Percentiles rank a stretch among this genome's conserved stretches.
phyloP scores from a whole-genome alignment of 2,797 vertebrate species.

The Pelochelys cantorii region DNA sequence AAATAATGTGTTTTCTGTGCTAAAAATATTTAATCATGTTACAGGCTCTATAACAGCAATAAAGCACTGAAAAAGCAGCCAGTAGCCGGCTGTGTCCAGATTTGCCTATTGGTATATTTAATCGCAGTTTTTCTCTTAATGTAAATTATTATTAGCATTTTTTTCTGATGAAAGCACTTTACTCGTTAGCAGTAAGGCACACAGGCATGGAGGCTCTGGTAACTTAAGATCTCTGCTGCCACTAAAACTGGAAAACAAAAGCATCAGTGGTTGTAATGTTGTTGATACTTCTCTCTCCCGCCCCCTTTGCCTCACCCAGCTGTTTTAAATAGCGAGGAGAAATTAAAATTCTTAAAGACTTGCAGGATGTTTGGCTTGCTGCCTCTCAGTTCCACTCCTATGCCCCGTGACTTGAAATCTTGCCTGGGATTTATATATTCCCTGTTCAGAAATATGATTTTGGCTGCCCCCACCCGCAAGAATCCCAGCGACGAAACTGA shows the following conservation, averaged over 20 bases:
- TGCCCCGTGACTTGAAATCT: slow-evolving; percentile 58
- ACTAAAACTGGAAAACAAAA: slow-evolving; percentile 47
- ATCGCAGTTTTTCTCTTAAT: fast-evolving
- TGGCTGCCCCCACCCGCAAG: background rate
- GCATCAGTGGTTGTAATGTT: background rate
- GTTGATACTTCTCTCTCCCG: slow-evolving; percentile 33
- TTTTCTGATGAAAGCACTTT: background rate
- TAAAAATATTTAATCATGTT: background rate
- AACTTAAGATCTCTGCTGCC: background rate
- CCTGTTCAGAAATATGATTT: background rate
- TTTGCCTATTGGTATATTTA: background rate
- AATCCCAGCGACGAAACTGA: slow-evolving; percentile 8
- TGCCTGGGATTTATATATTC: slow-evolving; percentile 59
- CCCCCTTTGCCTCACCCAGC: slow-evolving; percentile 61
- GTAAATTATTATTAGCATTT: background rate
- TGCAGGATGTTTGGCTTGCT: slow-evolving; percentile 70
- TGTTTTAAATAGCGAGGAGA: slow-evolving; percentile 70
- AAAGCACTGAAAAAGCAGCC: background rate
- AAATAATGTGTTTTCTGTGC: background rate
- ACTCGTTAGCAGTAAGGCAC: background rate
- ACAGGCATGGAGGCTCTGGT: background rate
- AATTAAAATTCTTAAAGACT: slow-evolving; percentile 75
- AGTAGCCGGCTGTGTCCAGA: background rate
- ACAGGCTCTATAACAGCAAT: background rate
- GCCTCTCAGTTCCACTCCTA: slow-evolving; percentile 70